phyloP scores from a whole-genome alignment of 2,113 vertebrate genomes.

The Hypocryptadius cinnamomeus region DNA sequence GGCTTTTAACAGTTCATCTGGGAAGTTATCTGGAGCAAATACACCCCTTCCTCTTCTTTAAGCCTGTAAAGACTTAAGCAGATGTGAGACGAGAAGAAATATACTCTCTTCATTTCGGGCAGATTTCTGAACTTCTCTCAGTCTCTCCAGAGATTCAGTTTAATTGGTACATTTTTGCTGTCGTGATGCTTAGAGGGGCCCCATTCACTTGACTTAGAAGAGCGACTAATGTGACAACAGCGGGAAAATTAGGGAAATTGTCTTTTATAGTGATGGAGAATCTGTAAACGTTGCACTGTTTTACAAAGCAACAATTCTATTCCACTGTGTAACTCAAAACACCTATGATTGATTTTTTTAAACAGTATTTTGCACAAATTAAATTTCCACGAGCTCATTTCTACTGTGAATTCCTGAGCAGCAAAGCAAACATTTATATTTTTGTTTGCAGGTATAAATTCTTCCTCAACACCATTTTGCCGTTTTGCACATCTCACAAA shows the following conservation, averaged over 20 bases:
- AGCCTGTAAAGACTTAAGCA: background rate
- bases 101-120: background rate
- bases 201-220: background rate
- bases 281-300: background rate
- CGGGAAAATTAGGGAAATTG: background rate
- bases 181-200: background rate
- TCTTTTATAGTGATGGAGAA: background rate
- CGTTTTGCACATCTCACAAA: background rate
- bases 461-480: background rate
- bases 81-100: background rate
- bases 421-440: background rate
- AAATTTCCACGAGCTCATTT: background rate
- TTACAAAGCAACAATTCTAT: background rate
- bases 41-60: background rate
- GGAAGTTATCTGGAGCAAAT: background rate
- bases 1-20: background rate
- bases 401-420: background rate
- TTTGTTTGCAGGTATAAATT: background rate
- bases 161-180: background rate
- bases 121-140: background rate
- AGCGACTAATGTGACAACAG: background rate
- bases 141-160: background rate
- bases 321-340: background rate
- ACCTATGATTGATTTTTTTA: background rate
- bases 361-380: background rate